These are phyloP conservation scores for Cassiopea andromeda DNA, from an alignment of 30 jellyfish, hydroid and myxozoan genomes.

Conservation along the genomic window DNA sequence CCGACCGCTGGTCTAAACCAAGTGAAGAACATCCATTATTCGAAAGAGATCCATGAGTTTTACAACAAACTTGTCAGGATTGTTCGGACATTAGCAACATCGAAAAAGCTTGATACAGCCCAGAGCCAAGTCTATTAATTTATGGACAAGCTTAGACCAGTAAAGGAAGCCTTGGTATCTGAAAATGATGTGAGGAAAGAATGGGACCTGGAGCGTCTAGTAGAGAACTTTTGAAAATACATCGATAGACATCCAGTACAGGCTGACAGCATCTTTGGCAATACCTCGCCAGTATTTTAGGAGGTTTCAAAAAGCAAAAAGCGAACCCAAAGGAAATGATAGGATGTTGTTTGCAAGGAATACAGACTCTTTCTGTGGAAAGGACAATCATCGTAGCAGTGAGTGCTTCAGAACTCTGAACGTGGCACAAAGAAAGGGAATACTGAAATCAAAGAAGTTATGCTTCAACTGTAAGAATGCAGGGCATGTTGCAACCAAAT, in stretches of 20 bases:
- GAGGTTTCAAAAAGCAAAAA: not conserved
- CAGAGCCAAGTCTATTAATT: constrained; percentile 43
- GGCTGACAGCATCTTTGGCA: not conserved
- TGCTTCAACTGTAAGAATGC: constrained; percentile 76
- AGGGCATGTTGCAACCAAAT: constrained; percentile 57
- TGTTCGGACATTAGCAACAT: constrained; percentile 51
- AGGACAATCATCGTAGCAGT: not conserved
- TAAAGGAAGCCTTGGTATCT: constrained; percentile 27
- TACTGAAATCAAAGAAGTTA: constrained; percentile 21
- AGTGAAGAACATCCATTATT: constrained; percentile 17
- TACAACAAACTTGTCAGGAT: constrained; percentile 59
- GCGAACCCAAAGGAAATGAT: not conserved
- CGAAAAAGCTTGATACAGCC: constrained; percentile 56
- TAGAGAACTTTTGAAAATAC: constrained; percentile 49
- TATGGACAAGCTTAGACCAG: constrained; percentile 69
- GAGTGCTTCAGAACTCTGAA: not conserved
- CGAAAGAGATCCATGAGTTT: constrained; percentile 42
- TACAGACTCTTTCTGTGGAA: not conserved
- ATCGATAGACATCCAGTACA: constrained; percentile 61
- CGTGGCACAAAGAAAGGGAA: constrained; percentile 10
- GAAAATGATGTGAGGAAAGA: constrained; percentile 41
- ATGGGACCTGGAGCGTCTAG: constrained; percentile 54
- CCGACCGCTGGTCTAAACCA: not conserved
- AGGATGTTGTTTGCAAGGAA: constrained; percentile 29
- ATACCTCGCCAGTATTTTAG: not conserved